These are phyloP conservation scores for Anisognathus igniventris DNA, from an alignment of 2,797 vertebrate genomes.

Conservation along the genomic window DNA sequence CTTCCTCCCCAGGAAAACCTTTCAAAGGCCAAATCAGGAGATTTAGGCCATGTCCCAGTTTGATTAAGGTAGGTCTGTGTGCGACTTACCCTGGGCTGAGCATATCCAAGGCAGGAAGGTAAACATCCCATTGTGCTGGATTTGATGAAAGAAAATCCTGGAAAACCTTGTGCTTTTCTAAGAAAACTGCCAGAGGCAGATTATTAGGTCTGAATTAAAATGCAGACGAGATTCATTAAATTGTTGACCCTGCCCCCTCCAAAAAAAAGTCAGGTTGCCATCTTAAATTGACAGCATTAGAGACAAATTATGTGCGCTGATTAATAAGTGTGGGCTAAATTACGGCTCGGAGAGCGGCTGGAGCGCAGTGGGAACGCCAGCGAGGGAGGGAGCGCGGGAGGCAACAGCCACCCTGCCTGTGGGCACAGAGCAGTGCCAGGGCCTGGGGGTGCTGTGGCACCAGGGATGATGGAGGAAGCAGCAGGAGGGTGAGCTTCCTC, in stretches of 20 bases:
- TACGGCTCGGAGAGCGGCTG: neutral
- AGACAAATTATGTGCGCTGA: conserved; percentile 76
- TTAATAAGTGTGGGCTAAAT: conserved; percentile 71
- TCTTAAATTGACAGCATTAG: conserved; percentile 78
- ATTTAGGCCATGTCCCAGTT: neutral
- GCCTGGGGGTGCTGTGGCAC: neutral
- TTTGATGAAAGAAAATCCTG: conserved; percentile 58
- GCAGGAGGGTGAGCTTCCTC: neutral
- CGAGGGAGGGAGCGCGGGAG: neutral
- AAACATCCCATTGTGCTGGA: conserved; percentile 61
- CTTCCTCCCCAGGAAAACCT: neutral
- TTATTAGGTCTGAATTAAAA: conserved; percentile 79
- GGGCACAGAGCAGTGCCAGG: neutral
- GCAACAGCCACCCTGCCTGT: neutral
- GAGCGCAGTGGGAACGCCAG: neutral
- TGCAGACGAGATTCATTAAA: conserved; percentile 79
- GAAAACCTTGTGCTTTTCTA: conserved; percentile 47
- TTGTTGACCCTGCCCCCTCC: conserved; percentile 76
- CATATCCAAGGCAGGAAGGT: conserved; percentile 26
- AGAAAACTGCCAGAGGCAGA: conserved; percentile 72
- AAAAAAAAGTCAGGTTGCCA: conserved; percentile 74
- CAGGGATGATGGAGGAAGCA: accelerated
- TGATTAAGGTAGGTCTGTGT: neutral
- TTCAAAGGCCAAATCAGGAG: neutral
- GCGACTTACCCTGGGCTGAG: neutral